These are phyloP conservation scores for Pipra filicauda DNA, from an alignment of 2,113 vertebrate genomes.

Conservation along the genomic window DNA sequence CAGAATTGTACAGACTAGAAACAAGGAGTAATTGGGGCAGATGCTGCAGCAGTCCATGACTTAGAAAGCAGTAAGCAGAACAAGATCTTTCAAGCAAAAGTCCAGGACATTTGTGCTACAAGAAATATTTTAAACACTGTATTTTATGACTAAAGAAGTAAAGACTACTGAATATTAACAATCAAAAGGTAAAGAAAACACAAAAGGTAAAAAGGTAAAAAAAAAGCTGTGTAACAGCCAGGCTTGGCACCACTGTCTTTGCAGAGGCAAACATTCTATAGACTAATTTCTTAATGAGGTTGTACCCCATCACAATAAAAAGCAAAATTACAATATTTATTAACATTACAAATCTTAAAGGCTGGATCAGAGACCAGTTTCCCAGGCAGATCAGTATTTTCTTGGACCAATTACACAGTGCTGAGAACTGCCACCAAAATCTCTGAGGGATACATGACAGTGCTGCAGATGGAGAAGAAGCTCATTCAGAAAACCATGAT, in stretches of 20 bases:
- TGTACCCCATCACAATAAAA: neutral
- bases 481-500: neutral
- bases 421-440: neutral
- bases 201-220: neutral
- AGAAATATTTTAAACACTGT: neutral
- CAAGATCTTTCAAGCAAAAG: neutral
- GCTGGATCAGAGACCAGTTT: neutral
- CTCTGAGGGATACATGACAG: neutral
- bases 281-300: neutral
- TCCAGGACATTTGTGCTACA: neutral
- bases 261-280: neutral
- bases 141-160: neutral
- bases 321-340: neutral
- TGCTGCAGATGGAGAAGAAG: neutral
- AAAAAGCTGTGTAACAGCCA: neutral
- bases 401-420: rapidly evolving
- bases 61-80: neutral
- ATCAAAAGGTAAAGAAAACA: neutral
- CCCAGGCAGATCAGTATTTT: neutral
- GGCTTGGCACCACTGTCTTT: neutral
- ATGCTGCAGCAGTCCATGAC: neutral
- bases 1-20: neutral
- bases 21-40: neutral
- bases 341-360: neutral
- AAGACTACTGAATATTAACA: neutral